A percentile compares a stretch with the other conserved stretches of the same genome.
These are phyloP conservation scores for Cnemophilus loriae DNA, from an alignment of 2,113 vertebrate genomes.

Conservation along the genomic window DNA sequence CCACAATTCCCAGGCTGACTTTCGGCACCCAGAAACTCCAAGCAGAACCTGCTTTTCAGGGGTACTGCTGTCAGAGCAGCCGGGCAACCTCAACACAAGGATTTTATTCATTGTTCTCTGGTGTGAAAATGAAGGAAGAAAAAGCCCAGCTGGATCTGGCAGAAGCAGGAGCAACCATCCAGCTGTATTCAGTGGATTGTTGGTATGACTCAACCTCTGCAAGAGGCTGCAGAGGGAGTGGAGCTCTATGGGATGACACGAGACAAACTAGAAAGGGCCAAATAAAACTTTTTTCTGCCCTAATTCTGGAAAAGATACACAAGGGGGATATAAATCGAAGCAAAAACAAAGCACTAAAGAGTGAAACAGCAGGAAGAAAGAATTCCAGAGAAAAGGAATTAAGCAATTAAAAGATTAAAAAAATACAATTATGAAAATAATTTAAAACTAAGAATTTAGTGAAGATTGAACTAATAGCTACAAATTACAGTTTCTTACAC, in stretches of 20 bases:
- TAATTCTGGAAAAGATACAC: background rate
- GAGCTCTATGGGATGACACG: background rate
- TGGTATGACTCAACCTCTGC: background rate
- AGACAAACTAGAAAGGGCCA: background rate
- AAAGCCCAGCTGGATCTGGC: background rate
- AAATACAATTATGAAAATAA: background rate
- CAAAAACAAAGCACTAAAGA: background rate
- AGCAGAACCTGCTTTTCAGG: background rate
- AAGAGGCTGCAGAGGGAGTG: background rate
- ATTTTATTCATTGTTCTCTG: background rate
- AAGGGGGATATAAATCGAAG: background rate
- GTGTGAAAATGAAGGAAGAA: background rate
- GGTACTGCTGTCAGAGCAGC: background rate
- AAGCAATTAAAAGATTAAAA: background rate
- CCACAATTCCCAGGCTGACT: background rate
- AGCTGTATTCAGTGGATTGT: background rate
- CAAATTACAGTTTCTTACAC: background rate
- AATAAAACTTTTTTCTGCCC: background rate
- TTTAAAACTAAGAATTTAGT: background rate
- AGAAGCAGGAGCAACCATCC: background rate
- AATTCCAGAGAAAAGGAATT: background rate
- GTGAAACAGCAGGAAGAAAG: background rate
- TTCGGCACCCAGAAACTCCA: background rate
- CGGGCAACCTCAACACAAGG: background rate
- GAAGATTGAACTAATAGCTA: background rate